phyloP scores from a whole-genome alignment of 2,888 invertebrate species.

The Orchesella flavescens region DNA sequence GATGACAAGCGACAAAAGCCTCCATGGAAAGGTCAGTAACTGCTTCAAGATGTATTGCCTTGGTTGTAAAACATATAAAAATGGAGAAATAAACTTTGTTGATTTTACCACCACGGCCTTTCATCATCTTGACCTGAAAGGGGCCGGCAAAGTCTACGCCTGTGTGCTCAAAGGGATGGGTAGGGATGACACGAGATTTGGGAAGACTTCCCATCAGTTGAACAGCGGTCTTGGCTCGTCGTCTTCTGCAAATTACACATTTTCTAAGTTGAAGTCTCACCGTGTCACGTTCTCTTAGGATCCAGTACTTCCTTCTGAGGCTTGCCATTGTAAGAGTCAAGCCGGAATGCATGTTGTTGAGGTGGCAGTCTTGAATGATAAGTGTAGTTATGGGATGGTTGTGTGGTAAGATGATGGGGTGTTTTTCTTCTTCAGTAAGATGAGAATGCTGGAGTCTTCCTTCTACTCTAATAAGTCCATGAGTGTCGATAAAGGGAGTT shows the following conservation, averaged over 20 bases:
- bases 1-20: constrained; percentile 41
- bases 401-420: constrained; percentile 31
- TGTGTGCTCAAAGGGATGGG: not conserved
- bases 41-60: constrained; percentile 11
- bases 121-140: not conserved
- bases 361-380: constrained; percentile 11
- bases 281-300: constrained; percentile 12
- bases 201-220: constrained; percentile 31
- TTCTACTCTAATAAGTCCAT: constrained; percentile 70
- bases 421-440: constrained; percentile 66
- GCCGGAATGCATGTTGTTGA: constrained; percentile 26
- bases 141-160: constrained; percentile 45
- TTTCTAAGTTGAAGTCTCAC: not conserved
- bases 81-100: not conserved
- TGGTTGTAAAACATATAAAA: constrained; percentile 14
- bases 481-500: constrained; percentile 5
- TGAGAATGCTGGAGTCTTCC: constrained; percentile 69
- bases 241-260: constrained; percentile 22
- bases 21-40: not conserved
- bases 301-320: constrained; percentile 36
- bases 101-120: not conserved
- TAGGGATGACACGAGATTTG: not conserved
- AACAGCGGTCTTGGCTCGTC: not conserved
- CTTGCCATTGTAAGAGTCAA: not conserved
- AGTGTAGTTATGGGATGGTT: constrained; percentile 10